A percentile compares a stretch with the other conserved stretches of the same genome.
Evolutionary conservation across 2,888 invertebrate genomes (phyloP).

Genomic region (Pomacea canaliculata): DNA sequence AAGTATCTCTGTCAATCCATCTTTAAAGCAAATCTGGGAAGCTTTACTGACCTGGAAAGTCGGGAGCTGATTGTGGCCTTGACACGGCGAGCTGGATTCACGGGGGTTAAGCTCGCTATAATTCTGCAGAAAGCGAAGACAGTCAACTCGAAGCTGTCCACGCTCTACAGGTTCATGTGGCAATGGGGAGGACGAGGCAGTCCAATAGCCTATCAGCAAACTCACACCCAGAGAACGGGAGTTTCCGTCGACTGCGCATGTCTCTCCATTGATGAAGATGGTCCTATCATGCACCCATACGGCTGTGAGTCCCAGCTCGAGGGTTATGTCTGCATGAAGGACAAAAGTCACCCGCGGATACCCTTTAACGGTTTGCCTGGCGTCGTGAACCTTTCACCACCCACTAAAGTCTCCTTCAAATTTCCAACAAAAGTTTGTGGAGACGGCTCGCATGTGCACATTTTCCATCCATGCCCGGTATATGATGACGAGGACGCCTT

Average conservation of each 20-base stretch:
- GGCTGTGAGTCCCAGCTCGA: neutral
- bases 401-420: neutral
- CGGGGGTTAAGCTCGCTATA: neutral
- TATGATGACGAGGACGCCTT: neutral
- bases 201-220: constrained; percentile 12
- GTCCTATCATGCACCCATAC: neutral
- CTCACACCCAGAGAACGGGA: neutral
- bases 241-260: constrained; percentile 8
- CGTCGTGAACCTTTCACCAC: neutral
- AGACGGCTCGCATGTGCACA: constrained; percentile 19
- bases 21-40: neutral
- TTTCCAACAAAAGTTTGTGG: constrained; percentile 14
- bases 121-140: constrained; percentile 8
- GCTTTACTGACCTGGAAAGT: neutral
- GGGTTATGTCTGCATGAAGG: constrained; percentile 15
- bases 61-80: neutral
- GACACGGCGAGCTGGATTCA: neutral
- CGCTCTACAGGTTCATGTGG: constrained; percentile 16
- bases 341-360: neutral
- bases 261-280: neutral
- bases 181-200: constrained; percentile 21
- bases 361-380: too few species aligned
- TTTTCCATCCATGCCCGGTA: constrained; percentile 9
- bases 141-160: neutral
- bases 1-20: neutral